A percentile compares a stretch with the other conserved stretches of the same genome.
These are phyloP conservation scores for Baryphthengus martii DNA, from an alignment of 2,113 vertebrate genomes.

Conservation along the genomic window DNA sequence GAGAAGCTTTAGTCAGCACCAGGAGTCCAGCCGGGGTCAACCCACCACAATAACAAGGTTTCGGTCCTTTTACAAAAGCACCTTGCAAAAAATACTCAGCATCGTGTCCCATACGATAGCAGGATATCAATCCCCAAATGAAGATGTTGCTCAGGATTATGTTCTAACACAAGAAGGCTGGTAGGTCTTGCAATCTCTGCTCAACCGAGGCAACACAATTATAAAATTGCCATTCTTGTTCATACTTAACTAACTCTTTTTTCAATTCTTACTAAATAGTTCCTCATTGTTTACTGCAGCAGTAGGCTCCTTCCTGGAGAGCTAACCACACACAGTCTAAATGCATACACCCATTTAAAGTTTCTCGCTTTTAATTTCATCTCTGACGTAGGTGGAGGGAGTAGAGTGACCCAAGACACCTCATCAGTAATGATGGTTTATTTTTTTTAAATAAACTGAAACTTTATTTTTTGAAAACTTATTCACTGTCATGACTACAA, in stretches of 20 bases:
- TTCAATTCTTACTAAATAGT: background rate
- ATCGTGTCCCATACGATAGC: background rate
- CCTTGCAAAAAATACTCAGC: background rate
- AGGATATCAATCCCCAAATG: background rate
- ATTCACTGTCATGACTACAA: background rate
- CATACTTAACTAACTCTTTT: rapidly evolving
- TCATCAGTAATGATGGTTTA: background rate
- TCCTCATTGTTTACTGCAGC: background rate
- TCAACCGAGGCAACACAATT: background rate
- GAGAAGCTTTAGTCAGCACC: background rate
- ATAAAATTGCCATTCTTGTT: background rate
- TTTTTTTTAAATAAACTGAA: background rate
- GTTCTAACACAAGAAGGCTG: background rate
- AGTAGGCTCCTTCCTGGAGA: background rate
- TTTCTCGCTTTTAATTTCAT: background rate
- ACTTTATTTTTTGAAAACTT: background rate
- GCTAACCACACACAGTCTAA: background rate
- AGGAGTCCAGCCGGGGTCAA: background rate
- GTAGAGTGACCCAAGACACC: background rate
- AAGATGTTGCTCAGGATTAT: rapidly evolving
- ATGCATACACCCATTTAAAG: background rate
- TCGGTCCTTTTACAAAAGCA: background rate
- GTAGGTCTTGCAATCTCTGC: background rate
- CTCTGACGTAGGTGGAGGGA: background rate
- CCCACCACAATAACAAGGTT: too few species aligned